phyloP scores from a whole-genome alignment of 2,888 invertebrate genomes.

The Lasioglossum lativentre region DNA sequence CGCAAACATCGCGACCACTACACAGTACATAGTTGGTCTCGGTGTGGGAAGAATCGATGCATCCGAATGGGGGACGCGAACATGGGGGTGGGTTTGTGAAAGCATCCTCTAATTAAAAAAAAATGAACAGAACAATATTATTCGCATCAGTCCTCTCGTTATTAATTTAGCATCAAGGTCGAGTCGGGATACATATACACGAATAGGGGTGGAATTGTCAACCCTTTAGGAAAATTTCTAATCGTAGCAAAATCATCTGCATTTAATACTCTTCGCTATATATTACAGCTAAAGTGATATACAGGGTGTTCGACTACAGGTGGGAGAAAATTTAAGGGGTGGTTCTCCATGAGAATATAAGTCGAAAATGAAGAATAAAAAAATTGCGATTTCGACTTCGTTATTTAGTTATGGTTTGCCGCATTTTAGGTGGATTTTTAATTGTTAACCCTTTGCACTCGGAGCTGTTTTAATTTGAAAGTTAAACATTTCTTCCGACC shows the following conservation, averaged over 20 bases:
- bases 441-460: no score
- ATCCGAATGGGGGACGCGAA: not conserved
- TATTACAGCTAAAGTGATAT: not conserved
- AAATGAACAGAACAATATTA: not conserved
- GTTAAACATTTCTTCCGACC: no score
- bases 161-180: not conserved
- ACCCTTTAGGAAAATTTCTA: not conserved
- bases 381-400: no score
- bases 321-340: no score
- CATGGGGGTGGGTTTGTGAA: not conserved
- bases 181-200: not conserved
- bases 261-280: not conserved
- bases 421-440: no score
- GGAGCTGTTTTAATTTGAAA: no score
- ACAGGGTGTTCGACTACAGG: no score
- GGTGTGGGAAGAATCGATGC: not conserved
- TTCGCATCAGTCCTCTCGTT: not conserved
- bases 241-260: no score
- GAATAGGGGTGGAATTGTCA: not conserved
- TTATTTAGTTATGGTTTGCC: no score
- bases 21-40: not conserved
- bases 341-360: no score
- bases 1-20: conserved; percentile 1
- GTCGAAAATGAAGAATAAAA: no score
- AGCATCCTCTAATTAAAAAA: not conserved